A percentile compares a stretch with the other conserved stretches of the same genome.
phyloP scores from a whole-genome alignment of 2,113 vertebrate species.

The Cephalopterus ornatus region DNA sequence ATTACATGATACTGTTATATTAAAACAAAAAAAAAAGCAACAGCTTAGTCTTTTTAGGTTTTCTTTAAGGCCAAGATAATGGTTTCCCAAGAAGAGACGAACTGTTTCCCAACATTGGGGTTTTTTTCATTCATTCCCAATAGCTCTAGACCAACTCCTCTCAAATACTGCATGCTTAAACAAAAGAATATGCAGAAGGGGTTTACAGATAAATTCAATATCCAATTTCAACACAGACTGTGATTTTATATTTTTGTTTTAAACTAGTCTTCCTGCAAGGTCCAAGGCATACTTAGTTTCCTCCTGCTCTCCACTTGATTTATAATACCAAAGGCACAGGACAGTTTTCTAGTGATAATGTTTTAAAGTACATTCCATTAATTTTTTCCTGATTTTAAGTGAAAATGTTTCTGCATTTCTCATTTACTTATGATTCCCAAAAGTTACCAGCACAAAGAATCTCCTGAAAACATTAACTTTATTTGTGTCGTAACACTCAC shows the following conservation, averaged over 20 bases:
- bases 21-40: not conserved
- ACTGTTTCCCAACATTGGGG: not conserved
- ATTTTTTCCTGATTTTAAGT: not conserved
- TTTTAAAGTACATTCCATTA: not conserved
- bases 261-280: not conserved
- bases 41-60: not conserved
- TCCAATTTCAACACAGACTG: not conserved
- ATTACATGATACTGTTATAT: not conserved
- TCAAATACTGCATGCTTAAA: not conserved
- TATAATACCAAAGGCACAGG: not conserved
- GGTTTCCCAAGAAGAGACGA: not conserved
- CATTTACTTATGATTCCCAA: not conserved
- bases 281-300: not conserved
- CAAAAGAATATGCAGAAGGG: not conserved
- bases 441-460: not conserved
- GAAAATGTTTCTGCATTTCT: not conserved
- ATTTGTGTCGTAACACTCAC: not conserved
- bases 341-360: not conserved
- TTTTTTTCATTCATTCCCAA: not conserved
- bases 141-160: not conserved
- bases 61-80: not conserved
- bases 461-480: not conserved
- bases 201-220: not conserved
- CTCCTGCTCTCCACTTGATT: not conserved
- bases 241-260: not conserved